A percentile compares a stretch with the other conserved stretches of the same genome.
Conservation (phyloP, 2,797 vertebrate species). For the Pangasius macronema region DNA sequence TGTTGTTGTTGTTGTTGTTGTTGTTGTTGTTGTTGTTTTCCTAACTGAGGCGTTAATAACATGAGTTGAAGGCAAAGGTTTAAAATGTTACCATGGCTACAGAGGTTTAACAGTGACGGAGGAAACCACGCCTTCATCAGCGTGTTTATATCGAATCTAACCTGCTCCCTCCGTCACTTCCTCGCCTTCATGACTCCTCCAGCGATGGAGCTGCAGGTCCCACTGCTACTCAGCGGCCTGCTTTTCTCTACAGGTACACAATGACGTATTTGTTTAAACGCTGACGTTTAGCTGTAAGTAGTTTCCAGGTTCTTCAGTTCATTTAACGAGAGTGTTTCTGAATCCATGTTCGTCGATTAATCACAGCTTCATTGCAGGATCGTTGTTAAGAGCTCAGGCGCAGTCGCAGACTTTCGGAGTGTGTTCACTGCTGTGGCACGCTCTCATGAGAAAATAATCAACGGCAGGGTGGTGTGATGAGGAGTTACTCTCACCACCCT, state of each 20-base stretch:
- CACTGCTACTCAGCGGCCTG: conserved; percentile 3
- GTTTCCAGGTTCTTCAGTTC: neutral
- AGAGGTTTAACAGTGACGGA: neutral
- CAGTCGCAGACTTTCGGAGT: neutral
- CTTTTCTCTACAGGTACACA: conserved; percentile 8
- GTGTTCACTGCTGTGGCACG: neutral
- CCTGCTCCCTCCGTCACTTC: neutral
- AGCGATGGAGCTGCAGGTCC: neutral
- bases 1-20: too few species aligned
- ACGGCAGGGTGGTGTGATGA: neutral
- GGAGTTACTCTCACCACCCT: neutral
- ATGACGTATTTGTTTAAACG: neutral
- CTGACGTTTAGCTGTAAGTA: neutral
- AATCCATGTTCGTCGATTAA: neutral
- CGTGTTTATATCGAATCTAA: neutral
- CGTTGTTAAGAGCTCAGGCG: neutral
- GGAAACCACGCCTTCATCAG: neutral
- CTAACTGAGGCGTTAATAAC: neutral
- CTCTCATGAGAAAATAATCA: neutral
- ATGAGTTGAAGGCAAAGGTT: neutral
- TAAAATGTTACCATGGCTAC: neutral
- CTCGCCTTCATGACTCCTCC: neutral
- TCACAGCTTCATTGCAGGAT: neutral
- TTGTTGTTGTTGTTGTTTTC: too few species aligned
- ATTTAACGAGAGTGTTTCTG: neutral